These are phyloP conservation scores for Thomomys bottae DNA, from an alignment of 2,113 vertebrate species.

Conservation along the genomic window DNA sequence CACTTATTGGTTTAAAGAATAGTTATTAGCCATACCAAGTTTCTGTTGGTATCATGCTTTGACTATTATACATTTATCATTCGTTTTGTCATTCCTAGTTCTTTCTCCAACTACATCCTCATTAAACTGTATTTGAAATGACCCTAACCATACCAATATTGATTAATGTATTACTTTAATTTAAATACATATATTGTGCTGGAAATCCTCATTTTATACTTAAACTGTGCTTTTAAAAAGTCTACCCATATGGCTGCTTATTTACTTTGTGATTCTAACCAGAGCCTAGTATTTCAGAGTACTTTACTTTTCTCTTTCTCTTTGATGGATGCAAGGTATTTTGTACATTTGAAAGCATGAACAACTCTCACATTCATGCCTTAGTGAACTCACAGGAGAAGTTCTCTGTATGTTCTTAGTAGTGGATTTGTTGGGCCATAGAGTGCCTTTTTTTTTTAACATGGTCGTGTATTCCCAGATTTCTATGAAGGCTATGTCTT, in stretches of 20 bases:
- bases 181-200: background rate
- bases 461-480: background rate
- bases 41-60: background rate
- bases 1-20: background rate
- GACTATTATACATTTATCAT: background rate
- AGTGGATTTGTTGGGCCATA: background rate
- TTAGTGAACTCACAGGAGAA: background rate
- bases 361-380: background rate
- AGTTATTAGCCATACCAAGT: background rate
- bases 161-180: slow-evolving; percentile 14
- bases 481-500: background rate
- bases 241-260: background rate
- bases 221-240: background rate
- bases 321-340: background rate
- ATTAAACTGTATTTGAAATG: background rate
- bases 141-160: background rate
- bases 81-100: background rate
- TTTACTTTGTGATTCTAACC: background rate
- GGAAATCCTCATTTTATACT: background rate
- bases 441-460: background rate
- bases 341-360: background rate
- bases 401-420: background rate
- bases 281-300: background rate
- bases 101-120: background rate
- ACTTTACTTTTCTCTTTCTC: background rate